A percentile compares a stretch with the other conserved stretches of the same genome.
Conservation (phyloP, 2,113 vertebrate species). For the Anguilla rostrata region DNA sequence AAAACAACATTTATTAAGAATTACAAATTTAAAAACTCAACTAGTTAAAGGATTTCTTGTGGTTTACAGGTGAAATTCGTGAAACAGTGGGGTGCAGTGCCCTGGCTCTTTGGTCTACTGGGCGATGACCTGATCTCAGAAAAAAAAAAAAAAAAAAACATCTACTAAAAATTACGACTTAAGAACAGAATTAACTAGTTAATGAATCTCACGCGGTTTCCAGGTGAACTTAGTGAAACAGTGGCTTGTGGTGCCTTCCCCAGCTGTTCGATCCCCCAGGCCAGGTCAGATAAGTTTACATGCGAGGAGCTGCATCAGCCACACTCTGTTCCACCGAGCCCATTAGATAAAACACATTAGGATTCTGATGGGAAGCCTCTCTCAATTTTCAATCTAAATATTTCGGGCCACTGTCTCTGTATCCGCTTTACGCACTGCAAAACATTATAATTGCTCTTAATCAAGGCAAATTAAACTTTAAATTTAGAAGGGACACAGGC, state of each 20-base stretch:
- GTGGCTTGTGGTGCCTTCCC: neutral
- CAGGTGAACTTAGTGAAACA: neutral
- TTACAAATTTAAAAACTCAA: neutral
- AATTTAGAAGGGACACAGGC: constrained; percentile 59
- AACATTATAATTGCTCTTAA: constrained; percentile 75
- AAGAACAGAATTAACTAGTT: neutral
- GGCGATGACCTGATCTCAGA: too few relatives aligned
- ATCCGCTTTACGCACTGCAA: constrained; percentile 67
- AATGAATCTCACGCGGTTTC: neutral
- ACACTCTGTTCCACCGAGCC: constrained; percentile 49
- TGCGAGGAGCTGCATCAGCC: constrained; percentile 19
- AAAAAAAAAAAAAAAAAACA: too few relatives aligned
- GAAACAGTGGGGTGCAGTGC: neutral
- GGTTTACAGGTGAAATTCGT: neutral
- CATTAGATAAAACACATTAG: constrained; percentile 60
- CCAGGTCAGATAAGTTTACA: neutral
- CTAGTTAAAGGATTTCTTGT: neutral
- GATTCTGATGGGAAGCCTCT: constrained; percentile 62
- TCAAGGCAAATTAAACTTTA: constrained; percentile 74
- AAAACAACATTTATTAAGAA: neutral
- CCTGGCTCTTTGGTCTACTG: too few relatives aligned
- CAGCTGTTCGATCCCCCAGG: neutral
- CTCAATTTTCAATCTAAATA: constrained; percentile 62
- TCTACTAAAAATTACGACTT: too few relatives aligned
- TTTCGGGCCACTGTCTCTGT: constrained; percentile 63